These are phyloP conservation scores for Heloderma charlesbogerti DNA, from an alignment of 2,113 vertebrate species.

Conservation along the genomic window DNA sequence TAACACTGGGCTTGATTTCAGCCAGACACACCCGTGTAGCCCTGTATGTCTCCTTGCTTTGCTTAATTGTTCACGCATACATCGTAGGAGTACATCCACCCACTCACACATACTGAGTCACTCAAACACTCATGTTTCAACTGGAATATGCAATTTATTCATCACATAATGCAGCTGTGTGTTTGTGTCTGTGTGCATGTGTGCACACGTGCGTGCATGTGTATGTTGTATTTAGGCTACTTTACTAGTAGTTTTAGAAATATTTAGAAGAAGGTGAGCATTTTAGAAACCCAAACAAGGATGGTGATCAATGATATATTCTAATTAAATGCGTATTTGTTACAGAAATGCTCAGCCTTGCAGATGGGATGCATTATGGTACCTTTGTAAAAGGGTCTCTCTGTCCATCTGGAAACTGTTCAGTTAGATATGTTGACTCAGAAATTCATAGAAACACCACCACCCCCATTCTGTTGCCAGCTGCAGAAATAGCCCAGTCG, in stretches of 20 bases:
- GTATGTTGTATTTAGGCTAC: constrained; percentile 72
- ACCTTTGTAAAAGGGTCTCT: constrained; percentile 62
- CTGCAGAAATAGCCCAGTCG: background rate
- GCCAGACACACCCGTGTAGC: constrained; percentile 70
- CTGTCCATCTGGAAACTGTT: constrained; percentile 70
- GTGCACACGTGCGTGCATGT: constrained; percentile 19
- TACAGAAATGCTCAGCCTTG: constrained; percentile 68
- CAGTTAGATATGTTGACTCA: constrained; percentile 49
- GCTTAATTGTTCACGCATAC: constrained; percentile 79
- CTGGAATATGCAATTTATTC: constrained; percentile 76
- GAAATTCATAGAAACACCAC: background rate
- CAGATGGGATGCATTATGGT: constrained; percentile 68
- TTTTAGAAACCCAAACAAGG: constrained; percentile 74
- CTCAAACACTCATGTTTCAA: constrained; percentile 76
- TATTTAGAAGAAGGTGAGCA: constrained; percentile 77
- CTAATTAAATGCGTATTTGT: constrained; percentile 72
- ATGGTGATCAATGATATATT: constrained; percentile 65
- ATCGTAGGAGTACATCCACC: constrained; percentile 79
- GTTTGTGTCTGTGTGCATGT: constrained; percentile 49
- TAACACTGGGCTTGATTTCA: constrained; percentile 39
- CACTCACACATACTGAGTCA: constrained; percentile 81
- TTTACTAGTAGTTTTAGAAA: constrained; percentile 76
- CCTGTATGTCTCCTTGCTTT: constrained; percentile 74
- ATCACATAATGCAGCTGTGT: constrained; percentile 73
- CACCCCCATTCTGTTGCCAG: background rate